A percentile compares a stretch with the other conserved stretches of the same genome.
phyloP scores from a whole-genome alignment of 2,797 vertebrate genomes.

The Otus scops region DNA sequence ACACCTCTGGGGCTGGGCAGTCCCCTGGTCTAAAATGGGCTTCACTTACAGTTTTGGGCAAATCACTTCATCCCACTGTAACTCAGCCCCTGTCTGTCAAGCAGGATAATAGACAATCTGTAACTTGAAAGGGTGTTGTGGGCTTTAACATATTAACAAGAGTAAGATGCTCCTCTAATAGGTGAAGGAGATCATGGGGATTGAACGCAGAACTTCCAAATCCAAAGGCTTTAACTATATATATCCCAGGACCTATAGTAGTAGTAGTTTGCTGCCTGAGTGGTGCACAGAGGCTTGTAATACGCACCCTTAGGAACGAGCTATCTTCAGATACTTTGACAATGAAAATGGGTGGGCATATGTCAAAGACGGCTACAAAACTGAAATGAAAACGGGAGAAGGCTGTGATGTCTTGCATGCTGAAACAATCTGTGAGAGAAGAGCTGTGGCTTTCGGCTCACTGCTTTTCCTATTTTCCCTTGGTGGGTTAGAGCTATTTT shows the following conservation, averaged over 20 bases:
- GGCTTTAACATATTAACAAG: background rate
- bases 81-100: background rate
- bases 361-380: background rate
- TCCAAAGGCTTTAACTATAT: background rate
- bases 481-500: conserved; percentile 51
- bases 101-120: background rate
- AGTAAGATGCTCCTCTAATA: background rate
- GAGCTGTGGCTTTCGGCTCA: conserved; percentile 1
- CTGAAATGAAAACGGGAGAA: background rate
- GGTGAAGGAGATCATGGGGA: background rate
- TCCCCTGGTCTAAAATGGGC: background rate
- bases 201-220: background rate
- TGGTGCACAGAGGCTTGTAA: background rate
- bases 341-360: background rate
- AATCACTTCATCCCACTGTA: background rate
- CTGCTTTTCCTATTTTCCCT: conserved; percentile 45
- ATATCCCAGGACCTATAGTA: background rate
- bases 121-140: background rate
- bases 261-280: background rate
- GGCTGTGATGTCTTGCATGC: background rate
- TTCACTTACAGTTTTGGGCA: background rate
- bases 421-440: background rate
- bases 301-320: background rate
- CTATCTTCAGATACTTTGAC: background rate
- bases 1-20: background rate